Percentiles rank a stretch among this genome's conserved stretches.
Conservation (phyloP, 2,797 vertebrate genomes). For the Tokudaia tokunoshimensis region DNA sequence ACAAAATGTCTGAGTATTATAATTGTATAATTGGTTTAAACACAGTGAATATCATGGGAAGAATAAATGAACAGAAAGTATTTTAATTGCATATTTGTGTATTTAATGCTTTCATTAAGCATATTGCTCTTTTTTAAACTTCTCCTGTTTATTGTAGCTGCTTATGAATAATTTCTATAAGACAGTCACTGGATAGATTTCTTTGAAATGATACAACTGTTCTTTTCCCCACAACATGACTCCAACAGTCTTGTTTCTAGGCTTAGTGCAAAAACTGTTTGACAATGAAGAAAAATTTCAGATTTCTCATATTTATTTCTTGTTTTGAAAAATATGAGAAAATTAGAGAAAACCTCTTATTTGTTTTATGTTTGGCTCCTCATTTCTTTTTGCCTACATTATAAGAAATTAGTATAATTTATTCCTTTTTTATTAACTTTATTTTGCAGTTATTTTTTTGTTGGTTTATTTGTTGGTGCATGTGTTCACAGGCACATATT, state of each 20-base stretch:
- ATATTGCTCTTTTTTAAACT: background rate
- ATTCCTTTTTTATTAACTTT: background rate
- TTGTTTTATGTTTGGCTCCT: background rate
- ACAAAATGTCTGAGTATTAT: background rate
- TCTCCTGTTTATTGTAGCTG: background rate
- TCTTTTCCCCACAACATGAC: background rate
- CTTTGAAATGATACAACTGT: background rate
- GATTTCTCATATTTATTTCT: background rate
- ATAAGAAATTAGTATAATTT: background rate
- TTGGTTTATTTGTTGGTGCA: too few species aligned
- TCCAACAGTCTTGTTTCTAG: background rate
- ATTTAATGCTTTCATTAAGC: background rate
- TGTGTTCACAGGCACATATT: too few species aligned
- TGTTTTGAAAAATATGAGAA: background rate
- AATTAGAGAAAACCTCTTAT: background rate
- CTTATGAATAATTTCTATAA: background rate
- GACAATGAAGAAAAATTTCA: background rate
- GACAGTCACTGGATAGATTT: background rate
- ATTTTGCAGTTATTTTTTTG: too few species aligned
- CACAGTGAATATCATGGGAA: background rate
- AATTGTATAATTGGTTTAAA: background rate
- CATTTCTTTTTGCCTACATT: too few species aligned
- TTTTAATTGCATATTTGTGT: background rate
- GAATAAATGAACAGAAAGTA: background rate
- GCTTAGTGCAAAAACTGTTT: background rate